A percentile compares a stretch with the other conserved stretches of the same genome.
Evolutionary conservation across 2,888 invertebrate species (phyloP).

Genomic region (Epirrhoe alternata): DNA sequence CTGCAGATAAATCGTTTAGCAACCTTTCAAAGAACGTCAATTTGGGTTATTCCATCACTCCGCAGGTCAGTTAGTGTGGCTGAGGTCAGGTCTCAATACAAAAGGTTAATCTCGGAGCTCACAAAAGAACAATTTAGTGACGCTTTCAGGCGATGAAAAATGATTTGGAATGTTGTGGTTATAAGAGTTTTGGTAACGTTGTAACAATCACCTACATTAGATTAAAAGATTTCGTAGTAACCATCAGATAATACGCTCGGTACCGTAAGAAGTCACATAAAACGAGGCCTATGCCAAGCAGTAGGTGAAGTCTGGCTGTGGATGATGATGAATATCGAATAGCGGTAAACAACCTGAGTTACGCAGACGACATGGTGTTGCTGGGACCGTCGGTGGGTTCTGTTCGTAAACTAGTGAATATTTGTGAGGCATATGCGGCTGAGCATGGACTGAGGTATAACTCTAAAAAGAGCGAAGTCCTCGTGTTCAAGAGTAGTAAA

Average conservation of each 20-base stretch:
- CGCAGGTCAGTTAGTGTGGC: conserved; percentile 8
- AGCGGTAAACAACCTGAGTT: too few species aligned
- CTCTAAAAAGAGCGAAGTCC: too few species aligned
- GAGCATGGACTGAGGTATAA: too few species aligned
- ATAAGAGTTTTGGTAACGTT: neutral
- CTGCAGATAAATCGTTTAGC: conserved; percentile 2
- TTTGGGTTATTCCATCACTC: conserved; percentile 2
- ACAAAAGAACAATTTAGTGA: conserved; percentile 22
- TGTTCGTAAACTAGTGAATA: too few species aligned
- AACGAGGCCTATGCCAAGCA: too few species aligned
- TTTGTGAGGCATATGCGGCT: too few species aligned
- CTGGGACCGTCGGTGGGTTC: too few species aligned
- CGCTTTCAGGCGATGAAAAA: conserved; percentile 19
- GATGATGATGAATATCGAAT: too few species aligned
- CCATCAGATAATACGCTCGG: neutral
- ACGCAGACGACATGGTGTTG: too few species aligned
- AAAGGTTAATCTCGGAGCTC: conserved; percentile 14
- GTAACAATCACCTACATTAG: neutral
- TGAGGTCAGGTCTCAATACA: conserved; percentile 8
- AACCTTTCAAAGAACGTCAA: conserved; percentile 8
- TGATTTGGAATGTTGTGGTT: conserved; percentile 4
- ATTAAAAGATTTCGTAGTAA: neutral
- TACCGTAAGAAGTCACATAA: too few species aligned
- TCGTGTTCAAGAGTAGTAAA: too few species aligned
- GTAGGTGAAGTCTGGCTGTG: too few species aligned